Percentiles rank a stretch among this genome's conserved stretches.
Conservation (phyloP, 2,888 invertebrate species). For the Plagiodera versicolora region DNA sequence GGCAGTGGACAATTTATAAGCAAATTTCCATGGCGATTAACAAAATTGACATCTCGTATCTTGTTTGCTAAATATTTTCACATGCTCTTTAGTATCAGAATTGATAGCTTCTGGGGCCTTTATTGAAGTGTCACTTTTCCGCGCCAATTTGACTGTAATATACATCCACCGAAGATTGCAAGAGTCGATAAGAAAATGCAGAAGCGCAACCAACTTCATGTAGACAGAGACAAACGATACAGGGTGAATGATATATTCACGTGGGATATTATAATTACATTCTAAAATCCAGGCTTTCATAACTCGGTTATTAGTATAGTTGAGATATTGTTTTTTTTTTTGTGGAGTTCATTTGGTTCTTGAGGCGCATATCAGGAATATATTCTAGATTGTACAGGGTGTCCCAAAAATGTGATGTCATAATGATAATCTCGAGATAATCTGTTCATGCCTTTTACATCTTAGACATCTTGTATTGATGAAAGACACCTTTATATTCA, state of each 20-base stretch:
- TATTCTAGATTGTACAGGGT: too few species aligned
- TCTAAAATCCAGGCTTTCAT: too few species aligned
- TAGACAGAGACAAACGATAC: not conserved
- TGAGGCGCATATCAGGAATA: too few species aligned
- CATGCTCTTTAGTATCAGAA: constrained; percentile 20
- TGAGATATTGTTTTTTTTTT: too few species aligned
- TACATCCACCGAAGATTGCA: not conserved
- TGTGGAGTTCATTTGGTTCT: too few species aligned
- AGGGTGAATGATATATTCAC: not conserved
- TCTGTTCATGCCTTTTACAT: too few species aligned
- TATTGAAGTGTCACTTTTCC: not conserved
- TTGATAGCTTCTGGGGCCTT: constrained; percentile 15
- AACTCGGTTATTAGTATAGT: too few species aligned
- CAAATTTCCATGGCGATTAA: constrained; percentile 30
- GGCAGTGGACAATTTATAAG: constrained; percentile 26
- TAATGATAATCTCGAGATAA: too few species aligned
- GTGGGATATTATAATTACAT: too few species aligned
- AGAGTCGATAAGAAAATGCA: not conserved
- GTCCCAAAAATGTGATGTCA: too few species aligned
- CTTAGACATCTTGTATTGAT: too few species aligned
- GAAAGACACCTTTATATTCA: too few species aligned
- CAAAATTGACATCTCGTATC: constrained; percentile 28
- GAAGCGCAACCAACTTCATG: not conserved
- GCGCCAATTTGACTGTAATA: not conserved
- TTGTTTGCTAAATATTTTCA: constrained; percentile 27